Conservation (phyloP, 2,888 invertebrate genomes). For the Drosophila fulvimacula region DNA sequence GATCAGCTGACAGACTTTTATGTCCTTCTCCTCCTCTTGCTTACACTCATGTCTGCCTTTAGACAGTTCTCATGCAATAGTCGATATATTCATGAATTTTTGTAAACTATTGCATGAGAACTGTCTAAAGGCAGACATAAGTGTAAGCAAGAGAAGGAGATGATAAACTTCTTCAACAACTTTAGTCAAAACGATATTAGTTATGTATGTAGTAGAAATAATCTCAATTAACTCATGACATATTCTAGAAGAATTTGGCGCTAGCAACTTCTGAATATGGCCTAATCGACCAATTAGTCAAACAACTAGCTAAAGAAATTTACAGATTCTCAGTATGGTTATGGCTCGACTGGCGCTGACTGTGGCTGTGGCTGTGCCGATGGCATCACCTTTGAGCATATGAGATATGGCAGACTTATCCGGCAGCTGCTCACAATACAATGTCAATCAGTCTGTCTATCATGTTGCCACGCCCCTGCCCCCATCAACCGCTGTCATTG, state of each 20-base stretch:
- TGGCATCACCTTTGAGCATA: slow-evolving; percentile 23
- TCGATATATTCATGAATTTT: no score
- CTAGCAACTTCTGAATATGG: not conserved
- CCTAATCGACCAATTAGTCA: slow-evolving; percentile 7
- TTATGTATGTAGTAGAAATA: not conserved
- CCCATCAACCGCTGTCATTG: not conserved
- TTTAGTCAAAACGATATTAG: not conserved
- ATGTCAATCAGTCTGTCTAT: slow-evolving; percentile 64
- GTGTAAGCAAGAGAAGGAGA: no score
- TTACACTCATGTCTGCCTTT: no score
- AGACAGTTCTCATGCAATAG: no score
- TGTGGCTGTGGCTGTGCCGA: slow-evolving; percentile 6
- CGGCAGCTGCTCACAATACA: slow-evolving; percentile 68
- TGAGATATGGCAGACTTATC: slow-evolving; percentile 10
- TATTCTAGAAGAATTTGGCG: not conserved
- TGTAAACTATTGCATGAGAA: no score
- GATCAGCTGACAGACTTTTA: no score
- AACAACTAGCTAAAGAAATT: slow-evolving; percentile 9
- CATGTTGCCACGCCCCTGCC: not conserved
- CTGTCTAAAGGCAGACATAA: no score
- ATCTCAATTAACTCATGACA: no score
- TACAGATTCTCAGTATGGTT: not conserved
- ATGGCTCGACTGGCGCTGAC: not conserved
- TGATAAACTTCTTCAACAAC: no score
- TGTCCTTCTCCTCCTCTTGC: no score